Percentiles rank a stretch among this genome's conserved stretches.
Conservation (phyloP, 2,113 vertebrate genomes). For the Brienomyrus brachyistius region DNA sequence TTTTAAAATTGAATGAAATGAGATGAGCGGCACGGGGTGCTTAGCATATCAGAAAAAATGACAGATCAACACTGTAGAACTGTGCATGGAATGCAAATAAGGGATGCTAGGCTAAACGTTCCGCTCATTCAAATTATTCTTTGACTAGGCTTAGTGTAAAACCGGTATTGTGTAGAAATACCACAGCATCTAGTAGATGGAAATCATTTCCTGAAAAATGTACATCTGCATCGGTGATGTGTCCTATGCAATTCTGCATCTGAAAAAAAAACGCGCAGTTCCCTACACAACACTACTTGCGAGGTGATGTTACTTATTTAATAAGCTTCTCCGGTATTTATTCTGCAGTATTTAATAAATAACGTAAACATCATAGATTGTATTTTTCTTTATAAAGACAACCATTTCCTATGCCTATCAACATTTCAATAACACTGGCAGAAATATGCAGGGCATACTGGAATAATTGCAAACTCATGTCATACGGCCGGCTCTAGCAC, state of each 20-base stretch:
- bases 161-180: constrained; percentile 42
- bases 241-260: constrained; percentile 32
- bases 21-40: constrained; percentile 15
- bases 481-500: background rate
- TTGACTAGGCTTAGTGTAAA: constrained; percentile 32
- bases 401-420: background rate
- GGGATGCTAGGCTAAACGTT: constrained; percentile 8
- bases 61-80: constrained; percentile 15
- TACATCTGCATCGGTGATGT: constrained; percentile 46
- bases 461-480: background rate
- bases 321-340: background rate
- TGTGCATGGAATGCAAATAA: constrained; percentile 20
- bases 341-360: background rate
- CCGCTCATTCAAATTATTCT: constrained; percentile 35
- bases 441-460: background rate
- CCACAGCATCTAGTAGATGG: constrained; percentile 44
- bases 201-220: constrained; percentile 42
- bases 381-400: background rate
- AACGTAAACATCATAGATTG: background rate
- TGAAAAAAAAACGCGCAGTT: constrained; percentile 49
- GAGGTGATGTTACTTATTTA: constrained; percentile 22
- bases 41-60: constrained; percentile 7
- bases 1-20: background rate
- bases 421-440: background rate
- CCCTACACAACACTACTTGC: constrained; percentile 29